Evolutionary conservation across 2,888 invertebrate species (phyloP).

Genomic region (Glaucopsyche alexis): DNA sequence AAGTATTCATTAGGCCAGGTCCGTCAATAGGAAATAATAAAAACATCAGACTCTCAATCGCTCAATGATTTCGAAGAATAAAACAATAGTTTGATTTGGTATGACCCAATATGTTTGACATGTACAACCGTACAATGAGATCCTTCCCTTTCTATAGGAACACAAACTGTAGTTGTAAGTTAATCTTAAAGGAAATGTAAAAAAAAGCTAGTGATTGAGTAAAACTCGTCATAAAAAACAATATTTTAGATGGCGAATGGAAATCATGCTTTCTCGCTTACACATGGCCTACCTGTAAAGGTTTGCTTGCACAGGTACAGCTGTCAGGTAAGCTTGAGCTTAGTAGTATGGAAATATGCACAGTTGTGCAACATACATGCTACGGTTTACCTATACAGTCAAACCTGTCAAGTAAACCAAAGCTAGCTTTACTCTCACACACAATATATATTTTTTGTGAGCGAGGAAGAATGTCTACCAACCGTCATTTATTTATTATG

Average conservation of each 20-base stretch:
- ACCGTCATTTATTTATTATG: not conserved
- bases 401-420: too few relatives aligned
- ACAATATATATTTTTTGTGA: not conserved
- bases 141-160: slow-evolving; percentile 28
- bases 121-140: slow-evolving; percentile 25
- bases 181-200: not conserved
- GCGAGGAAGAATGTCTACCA: not conserved
- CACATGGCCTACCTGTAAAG: not conserved
- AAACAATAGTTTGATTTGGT: not conserved
- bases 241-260: not conserved
- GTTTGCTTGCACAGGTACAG: too few relatives aligned
- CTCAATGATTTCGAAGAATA: not conserved
- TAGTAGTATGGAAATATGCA: too few relatives aligned
- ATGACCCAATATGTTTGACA: not conserved
- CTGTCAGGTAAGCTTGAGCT: too few relatives aligned
- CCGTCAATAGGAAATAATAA: not conserved
- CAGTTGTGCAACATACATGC: too few relatives aligned
- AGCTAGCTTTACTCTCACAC: too few relatives aligned
- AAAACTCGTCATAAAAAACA: not conserved
- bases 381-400: too few relatives aligned
- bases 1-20: slow-evolving; percentile 9
- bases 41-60: not conserved
- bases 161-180: not conserved
- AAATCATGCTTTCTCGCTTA: not conserved
- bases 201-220: not conserved